A percentile compares a stretch with the other conserved stretches of the same genome.
Evolutionary conservation across 2,888 invertebrate species (phyloP).

Genomic region (Synergus laeviventris): DNA sequence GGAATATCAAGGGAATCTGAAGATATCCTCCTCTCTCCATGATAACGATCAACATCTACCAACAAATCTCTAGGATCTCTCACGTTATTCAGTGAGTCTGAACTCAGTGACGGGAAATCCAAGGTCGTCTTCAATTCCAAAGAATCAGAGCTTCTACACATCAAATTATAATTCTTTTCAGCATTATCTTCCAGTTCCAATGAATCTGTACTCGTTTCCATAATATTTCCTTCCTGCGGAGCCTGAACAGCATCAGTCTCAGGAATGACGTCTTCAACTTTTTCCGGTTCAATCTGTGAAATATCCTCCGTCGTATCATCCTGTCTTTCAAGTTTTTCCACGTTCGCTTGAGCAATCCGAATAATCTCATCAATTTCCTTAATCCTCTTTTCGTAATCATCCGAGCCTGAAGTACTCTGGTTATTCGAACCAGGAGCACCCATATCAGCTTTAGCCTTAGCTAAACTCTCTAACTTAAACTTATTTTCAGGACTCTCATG

Average conservation of each 20-base stretch:
- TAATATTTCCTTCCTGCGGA: conserved; percentile 75
- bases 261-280: conserved; percentile 44
- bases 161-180: conserved; percentile 76
- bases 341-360: conserved; percentile 82
- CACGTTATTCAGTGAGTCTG: conserved; percentile 73
- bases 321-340: conserved; percentile 80
- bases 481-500: conserved; percentile 81
- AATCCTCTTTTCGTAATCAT: conserved; percentile 82
- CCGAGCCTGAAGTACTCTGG: conserved; percentile 77
- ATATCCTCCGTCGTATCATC: conserved; percentile 79
- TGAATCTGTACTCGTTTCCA: conserved; percentile 82
- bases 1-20: conserved; percentile 73
- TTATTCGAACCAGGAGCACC: conserved; percentile 75
- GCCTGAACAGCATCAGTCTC: conserved; percentile 42
- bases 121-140: conserved; percentile 80
- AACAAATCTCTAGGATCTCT: conserved; percentile 64
- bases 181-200: conserved; percentile 77
- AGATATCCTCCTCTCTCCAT: conserved; percentile 68
- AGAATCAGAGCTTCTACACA: conserved; percentile 83
- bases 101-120: conserved; percentile 72
- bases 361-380: conserved; percentile 84
- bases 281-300: conserved; percentile 71
- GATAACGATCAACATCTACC: conserved; percentile 61
- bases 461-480: conserved; percentile 78
- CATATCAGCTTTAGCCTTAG: conserved; percentile 58